A percentile compares a stretch with the other conserved stretches of the same genome.
phyloP scores from a whole-genome alignment of 2,113 vertebrate species.

The Platichthys flesus region DNA sequence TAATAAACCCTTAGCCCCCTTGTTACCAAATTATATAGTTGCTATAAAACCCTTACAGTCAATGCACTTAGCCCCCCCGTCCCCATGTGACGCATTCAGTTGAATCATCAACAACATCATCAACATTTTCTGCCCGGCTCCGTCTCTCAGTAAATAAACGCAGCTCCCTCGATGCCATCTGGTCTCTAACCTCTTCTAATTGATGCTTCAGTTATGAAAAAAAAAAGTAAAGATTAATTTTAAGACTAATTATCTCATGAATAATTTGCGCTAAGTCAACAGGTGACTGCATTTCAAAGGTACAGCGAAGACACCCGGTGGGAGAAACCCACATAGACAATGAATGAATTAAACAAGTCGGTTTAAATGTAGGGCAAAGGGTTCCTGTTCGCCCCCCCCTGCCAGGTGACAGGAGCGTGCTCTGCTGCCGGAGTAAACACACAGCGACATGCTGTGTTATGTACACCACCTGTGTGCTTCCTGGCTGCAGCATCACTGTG shows the following conservation, averaged over 20 bases:
- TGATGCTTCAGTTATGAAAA: constrained; percentile 30
- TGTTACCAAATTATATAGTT: constrained; percentile 75
- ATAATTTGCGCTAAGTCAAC: constrained; percentile 50
- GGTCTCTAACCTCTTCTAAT: constrained; percentile 38
- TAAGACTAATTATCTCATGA: constrained; percentile 47
- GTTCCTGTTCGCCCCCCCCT: constrained; percentile 38
- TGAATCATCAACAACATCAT: constrained; percentile 48
- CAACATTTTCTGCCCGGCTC: constrained; percentile 41
- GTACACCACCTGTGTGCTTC: constrained; percentile 62
- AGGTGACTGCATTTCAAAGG: constrained; percentile 38
- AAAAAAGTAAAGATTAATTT: constrained; percentile 15
- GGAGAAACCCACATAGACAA: neutral
- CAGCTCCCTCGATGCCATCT: constrained; percentile 40
- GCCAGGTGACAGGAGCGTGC: constrained; percentile 37
- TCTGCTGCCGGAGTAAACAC: constrained; percentile 36
- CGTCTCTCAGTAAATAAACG: constrained; percentile 54
- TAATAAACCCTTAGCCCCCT: constrained; percentile 73
- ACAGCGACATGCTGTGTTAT: constrained; percentile 60
- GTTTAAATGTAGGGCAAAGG: constrained; percentile 28
- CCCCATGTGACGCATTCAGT: constrained; percentile 46
- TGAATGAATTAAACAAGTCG: constrained; percentile 16
- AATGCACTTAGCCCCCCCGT: constrained; percentile 40
- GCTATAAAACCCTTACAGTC: constrained; percentile 65
- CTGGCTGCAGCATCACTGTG: constrained; percentile 40
- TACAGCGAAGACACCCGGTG: neutral